Base-by-base conservation (phyloP, 2,797 vertebrate species). In the Toxotes lorentzi region DNA sequence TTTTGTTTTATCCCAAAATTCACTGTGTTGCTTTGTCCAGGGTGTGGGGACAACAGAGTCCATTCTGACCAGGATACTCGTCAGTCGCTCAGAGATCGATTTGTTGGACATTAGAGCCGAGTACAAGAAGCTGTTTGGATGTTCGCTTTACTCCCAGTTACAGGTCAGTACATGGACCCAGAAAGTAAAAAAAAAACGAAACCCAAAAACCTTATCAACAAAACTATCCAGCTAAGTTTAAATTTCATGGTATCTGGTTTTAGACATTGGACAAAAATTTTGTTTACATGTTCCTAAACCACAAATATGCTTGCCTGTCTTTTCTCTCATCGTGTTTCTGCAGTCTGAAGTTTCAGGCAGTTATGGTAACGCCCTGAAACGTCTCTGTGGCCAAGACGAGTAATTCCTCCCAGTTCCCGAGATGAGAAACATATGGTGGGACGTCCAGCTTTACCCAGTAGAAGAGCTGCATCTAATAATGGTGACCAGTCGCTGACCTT, bases 21-120 rank as follows among this genome's bases (percentile, higher is more conserved):
- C 5, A 8, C 19, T 71, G 13, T 40, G 21, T 17, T 35, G 12
- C 2, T 50, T 50, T 58, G 1, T 78, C 72, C 85, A 98, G 97
- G 97, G 97, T 7, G 61, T 79, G 4, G 97, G 97, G 24, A 97
- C 97, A 17, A 94, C 96, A 10, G 97, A 98, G 88, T 93, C 91
- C 51, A 92, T 83, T 40, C 85, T 98, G 76, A 97, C 92, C 68
- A 95, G 97, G 89, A 96, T 97, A 57, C 73, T 97, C 14, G 95
- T 96, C 63, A 92, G 95, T 78, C 95, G 97, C 67, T 96, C 97
- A 2, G 97, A 98, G 89, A 91, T 95, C 0, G 97, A 98, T 86
- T 85, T 98, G 85, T 34, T 95, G 93, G 97, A 98, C 88, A 96
- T 98, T 86, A 95, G 91, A 90, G 83, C 88, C 0, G 96, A 97